Evolutionary conservation across 2,113 vertebrate genomes (phyloP), one percentile per base, ranked within the genome.

Genomic region (Hypanus sabinus): DNA sequence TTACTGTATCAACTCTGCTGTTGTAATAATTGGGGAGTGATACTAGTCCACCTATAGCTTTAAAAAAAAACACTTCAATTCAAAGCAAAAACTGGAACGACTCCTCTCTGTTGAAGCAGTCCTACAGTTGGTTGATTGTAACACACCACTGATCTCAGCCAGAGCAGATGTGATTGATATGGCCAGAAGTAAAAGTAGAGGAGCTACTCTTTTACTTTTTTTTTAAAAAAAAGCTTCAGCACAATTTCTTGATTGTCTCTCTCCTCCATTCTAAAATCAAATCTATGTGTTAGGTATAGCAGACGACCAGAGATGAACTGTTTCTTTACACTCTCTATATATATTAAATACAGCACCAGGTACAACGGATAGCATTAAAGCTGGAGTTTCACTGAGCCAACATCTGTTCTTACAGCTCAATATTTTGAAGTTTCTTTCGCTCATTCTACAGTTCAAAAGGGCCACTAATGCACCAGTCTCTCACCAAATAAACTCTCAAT

Each of bases 401-500:
- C 96, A 96, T 96, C 95, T 83, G 94, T 96, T 95, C 96, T 95
- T 87, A 85, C 95, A 94, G 96, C 95, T 95, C 94, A 95, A 96
- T 94, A 95, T 96, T 95, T 95, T 96, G 96, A 96, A 96, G 96
- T 97, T 96, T 95, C 96, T 96, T 97, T 96, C 97, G 96, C 97
- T 97, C 96, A 96, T 95, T 94, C 95, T 95, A 76, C 94, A 96
- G 96, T 97, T 97, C 96, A 97, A 96, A 97, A 97, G 96, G 95
- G 95, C 95, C 96, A 96, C 92, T 93, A 94, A 94, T 95, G 96
- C 96, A 95, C 92, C 94, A 95, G 94, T 95, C 95, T 95, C 95
- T 96, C 96, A 95, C 96, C 94, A 95, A 96, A 96, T 95, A 96
- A 95, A 96, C 96, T 96, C 96, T 97, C 97, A 97, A 98, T 98